A percentile compares a stretch with the other conserved stretches of the same genome.
phyloP scores from a whole-genome alignment of 2,888 invertebrate species.

The Scelioninae gen. 1 region DNA sequence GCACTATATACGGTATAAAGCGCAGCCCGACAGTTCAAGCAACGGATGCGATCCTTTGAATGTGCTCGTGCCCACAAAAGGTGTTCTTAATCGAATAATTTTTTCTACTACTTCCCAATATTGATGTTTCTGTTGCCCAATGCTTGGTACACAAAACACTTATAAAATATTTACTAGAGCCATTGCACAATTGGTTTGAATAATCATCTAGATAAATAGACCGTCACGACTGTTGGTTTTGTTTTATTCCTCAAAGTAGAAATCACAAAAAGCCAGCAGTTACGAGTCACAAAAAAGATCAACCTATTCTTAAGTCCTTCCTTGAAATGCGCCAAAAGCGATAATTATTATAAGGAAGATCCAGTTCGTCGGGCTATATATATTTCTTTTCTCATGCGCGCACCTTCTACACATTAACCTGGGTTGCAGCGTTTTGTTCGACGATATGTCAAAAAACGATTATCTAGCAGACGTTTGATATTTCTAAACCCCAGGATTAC shows the following conservation, averaged over 20 bases:
- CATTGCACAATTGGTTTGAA: conserved; percentile 12
- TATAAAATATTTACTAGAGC: conserved; percentile 2
- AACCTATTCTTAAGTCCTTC: conserved; percentile 38
- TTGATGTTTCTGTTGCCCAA: too few species aligned
- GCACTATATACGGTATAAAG: conserved; percentile 68
- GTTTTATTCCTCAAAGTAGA: conserved; percentile 21
- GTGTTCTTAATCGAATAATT: conserved; percentile 48
- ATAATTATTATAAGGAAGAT: conserved; percentile 66
- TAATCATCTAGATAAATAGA: conserved; percentile 3
- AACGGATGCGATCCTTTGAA: conserved; percentile 14
- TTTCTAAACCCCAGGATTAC: too few species aligned
- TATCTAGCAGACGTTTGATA: too few species aligned
- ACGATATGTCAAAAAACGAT: too few species aligned
- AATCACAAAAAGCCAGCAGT: conserved; percentile 17
- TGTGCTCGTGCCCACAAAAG: conserved; percentile 34
- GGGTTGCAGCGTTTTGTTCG: too few species aligned
- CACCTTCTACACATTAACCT: too few species aligned
- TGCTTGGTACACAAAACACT: conserved; percentile 5
- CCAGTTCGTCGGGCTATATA: conserved; percentile 31
- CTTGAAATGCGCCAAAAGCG: conserved; percentile 53
- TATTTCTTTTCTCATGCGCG: conserved; percentile 11
- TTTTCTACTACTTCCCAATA: conserved; percentile 11
- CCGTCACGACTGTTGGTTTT: conserved; percentile 32
- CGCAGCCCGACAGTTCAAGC: conserved; percentile 43
- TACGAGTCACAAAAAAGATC: conserved; percentile 25